phyloP scores from a whole-genome alignment of 2,113 vertebrate species.

The Sturnira hondurensis region DNA sequence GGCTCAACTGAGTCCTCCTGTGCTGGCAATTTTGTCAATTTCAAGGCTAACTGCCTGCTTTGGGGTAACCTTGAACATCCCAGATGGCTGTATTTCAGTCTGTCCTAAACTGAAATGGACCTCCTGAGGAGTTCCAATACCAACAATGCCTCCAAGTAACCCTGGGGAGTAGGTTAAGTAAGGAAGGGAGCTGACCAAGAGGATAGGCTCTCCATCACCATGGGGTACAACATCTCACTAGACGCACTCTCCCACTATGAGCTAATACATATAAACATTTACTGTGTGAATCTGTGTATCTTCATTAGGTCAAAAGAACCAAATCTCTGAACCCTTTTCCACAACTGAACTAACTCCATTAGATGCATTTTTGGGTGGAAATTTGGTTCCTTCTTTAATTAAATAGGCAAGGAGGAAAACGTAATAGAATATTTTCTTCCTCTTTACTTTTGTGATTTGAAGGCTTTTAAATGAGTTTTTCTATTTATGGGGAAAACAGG shows the following conservation, averaged over 20 bases:
- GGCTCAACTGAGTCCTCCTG: neutral
- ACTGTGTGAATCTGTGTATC: neutral
- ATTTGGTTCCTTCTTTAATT: slow-evolving; percentile 50
- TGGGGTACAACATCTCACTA: neutral
- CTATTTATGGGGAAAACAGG: neutral
- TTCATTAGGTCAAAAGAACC: slow-evolving; percentile 41
- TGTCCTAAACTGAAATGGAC: neutral
- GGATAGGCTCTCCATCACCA: neutral
- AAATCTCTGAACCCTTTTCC: slow-evolving; percentile 39
- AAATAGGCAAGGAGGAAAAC: neutral
- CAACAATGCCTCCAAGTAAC: neutral
- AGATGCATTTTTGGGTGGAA: slow-evolving; percentile 65
- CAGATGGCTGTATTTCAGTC: neutral
- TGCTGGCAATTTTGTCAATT: neutral
- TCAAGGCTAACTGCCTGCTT: slow-evolving; percentile 11
- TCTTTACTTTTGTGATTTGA: slow-evolving; percentile 1
- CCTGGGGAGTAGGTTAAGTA: neutral
- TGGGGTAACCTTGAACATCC: neutral
- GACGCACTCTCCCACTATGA: neutral
- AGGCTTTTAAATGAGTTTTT: neutral
- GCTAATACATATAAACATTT: slow-evolving; percentile 50
- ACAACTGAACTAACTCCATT: slow-evolving; percentile 23
- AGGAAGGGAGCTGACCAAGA: neutral
- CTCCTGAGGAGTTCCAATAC: neutral
- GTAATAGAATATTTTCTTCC: neutral